Conservation (phyloP, 2,113 vertebrate genomes). For the Atherinomorus stipes region DNA sequence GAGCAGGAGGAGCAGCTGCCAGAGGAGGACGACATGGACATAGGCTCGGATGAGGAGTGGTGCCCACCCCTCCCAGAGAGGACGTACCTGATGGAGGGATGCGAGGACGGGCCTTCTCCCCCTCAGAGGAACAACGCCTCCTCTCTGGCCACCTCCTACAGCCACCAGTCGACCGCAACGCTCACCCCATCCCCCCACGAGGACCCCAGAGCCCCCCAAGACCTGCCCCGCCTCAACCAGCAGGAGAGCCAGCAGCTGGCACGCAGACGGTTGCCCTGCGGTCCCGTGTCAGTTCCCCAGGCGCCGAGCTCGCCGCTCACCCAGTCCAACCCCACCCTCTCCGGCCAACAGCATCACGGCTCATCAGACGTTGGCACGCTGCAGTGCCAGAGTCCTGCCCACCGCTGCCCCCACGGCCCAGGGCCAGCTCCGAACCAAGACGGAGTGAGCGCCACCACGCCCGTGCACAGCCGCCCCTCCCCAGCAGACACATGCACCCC, state of each 20-base stretch:
- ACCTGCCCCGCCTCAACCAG: slow-evolving; percentile 82
- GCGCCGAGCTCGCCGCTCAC: slow-evolving; percentile 84
- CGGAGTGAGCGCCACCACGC: slow-evolving; percentile 58
- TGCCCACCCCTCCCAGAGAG: slow-evolving; percentile 89
- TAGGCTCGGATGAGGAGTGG: slow-evolving; percentile 89
- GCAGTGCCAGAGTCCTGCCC: slow-evolving; percentile 80
- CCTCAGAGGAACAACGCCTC: slow-evolving; percentile 79
- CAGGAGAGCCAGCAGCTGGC: slow-evolving; percentile 80
- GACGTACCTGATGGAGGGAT: slow-evolving; percentile 86
- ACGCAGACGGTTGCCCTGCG: slow-evolving; percentile 85
- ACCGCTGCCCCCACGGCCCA: slow-evolving; percentile 82
- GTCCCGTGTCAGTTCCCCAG: slow-evolving; percentile 82
- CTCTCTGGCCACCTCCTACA: slow-evolving; percentile 90
- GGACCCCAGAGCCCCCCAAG: slow-evolving; percentile 76
- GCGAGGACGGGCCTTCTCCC: slow-evolving; percentile 73
- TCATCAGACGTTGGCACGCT: slow-evolving; percentile 68
- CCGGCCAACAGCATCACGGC: slow-evolving; percentile 78
- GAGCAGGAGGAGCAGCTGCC: slow-evolving; percentile 81
- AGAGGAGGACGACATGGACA: slow-evolving; percentile 79
- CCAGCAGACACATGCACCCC: slow-evolving; percentile 79
- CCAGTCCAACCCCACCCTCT: slow-evolving; percentile 85
- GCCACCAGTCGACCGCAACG: slow-evolving; percentile 91
- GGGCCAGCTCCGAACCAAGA: slow-evolving; percentile 76
- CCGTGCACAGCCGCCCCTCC: slow-evolving; percentile 76
- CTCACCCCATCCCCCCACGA: slow-evolving; percentile 90